Conservation (phyloP, 2,797 vertebrate genomes). For the Lepidocolaptes lacrymiger region DNA sequence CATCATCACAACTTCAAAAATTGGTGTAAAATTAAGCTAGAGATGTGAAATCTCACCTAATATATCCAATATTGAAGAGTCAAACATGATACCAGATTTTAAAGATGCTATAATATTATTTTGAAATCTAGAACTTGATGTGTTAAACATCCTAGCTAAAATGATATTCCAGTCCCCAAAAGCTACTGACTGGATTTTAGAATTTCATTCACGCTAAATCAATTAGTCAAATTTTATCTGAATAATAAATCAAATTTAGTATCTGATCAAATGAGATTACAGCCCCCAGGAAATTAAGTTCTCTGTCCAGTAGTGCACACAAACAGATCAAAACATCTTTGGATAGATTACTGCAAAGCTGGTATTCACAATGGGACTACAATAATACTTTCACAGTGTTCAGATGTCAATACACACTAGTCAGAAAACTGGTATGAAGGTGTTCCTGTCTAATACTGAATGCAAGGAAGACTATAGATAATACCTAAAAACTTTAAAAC, state of each 20-base stretch:
- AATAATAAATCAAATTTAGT: conserved; percentile 56
- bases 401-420: not conserved
- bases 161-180: conserved; percentile 15
- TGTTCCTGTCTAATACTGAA: not conserved
- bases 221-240: conserved; percentile 50
- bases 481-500: not conserved
- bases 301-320: not conserved
- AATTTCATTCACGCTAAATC: conserved; percentile 28
- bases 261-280: conserved; percentile 45
- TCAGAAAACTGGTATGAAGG: not conserved
- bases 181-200: conserved; percentile 22
- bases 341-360: not conserved
- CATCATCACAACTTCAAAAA: conserved; percentile 26
- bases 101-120: conserved; percentile 4
- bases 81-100: conserved; percentile 12
- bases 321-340: conserved; percentile 29
- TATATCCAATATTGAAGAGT: not conserved
- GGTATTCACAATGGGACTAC: not conserved
- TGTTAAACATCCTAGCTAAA: conserved; percentile 6
- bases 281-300: conserved; percentile 19
- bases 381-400: not conserved
- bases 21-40: not conserved
- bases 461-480: not conserved
- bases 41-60: conserved; percentile 37
- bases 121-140: conserved; percentile 25